Evolutionary conservation across 2,797 vertebrate genomes (phyloP).

Genomic region (Enteromius mattozi): DNA sequence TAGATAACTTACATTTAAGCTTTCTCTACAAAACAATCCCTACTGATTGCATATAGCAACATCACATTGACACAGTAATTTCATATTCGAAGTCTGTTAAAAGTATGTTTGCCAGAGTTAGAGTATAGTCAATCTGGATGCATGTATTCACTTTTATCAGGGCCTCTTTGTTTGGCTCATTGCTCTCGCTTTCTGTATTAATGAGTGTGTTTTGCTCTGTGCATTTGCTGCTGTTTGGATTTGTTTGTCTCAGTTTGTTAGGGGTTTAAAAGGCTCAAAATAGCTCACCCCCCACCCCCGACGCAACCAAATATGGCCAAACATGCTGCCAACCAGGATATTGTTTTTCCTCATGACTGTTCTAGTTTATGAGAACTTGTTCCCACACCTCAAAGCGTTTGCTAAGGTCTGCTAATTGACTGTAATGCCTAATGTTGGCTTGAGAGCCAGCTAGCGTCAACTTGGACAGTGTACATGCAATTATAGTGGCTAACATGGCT

Average conservation of each 20-base stretch:
- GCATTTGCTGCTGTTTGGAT: slow-evolving; percentile 42
- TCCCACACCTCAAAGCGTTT: slow-evolving; percentile 33
- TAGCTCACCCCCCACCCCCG: slow-evolving; percentile 18
- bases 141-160: slow-evolving; percentile 64
- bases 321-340: slow-evolving; percentile 35
- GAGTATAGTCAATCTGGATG: slow-evolving; percentile 51
- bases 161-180: slow-evolving; percentile 59
- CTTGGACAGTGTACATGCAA: slow-evolving; percentile 78
- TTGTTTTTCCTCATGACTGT: slow-evolving; percentile 70
- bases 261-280: slow-evolving; percentile 45
- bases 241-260: slow-evolving; percentile 56
- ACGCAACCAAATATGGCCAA: slow-evolving; percentile 35
- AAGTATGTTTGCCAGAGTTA: slow-evolving; percentile 38
- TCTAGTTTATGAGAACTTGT: slow-evolving; percentile 58
- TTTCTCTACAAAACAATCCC: background rate
- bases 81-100: slow-evolving; percentile 54
- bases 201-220: slow-evolving; percentile 60
- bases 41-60: slow-evolving; percentile 63
- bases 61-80: slow-evolving; percentile 57
- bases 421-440: slow-evolving; percentile 80
- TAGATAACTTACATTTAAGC: background rate
- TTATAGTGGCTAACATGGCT: slow-evolving; percentile 73
- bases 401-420: slow-evolving; percentile 76
- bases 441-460: slow-evolving; percentile 73
- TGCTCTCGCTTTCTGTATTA: slow-evolving; percentile 55